phyloP scores from a whole-genome alignment of 1,140 invertebrate species.

The Diorhabda sublineata region DNA sequence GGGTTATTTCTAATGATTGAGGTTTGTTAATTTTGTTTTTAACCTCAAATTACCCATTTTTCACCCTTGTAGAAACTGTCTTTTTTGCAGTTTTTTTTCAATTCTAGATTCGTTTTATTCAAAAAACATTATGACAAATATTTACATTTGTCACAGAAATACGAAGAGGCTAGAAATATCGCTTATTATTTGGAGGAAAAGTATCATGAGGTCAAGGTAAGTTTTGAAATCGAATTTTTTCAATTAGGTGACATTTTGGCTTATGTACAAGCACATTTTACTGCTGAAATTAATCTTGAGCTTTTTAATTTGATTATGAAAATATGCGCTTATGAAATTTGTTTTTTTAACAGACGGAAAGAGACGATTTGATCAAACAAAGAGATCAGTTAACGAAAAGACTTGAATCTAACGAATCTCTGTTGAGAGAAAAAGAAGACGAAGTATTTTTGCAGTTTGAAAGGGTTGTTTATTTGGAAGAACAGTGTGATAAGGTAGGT shows the following conservation, averaged over 20 bases:
- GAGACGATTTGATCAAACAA: slow-evolving; percentile 53
- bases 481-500: slow-evolving; percentile 54
- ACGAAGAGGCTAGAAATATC: slow-evolving; percentile 58
- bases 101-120: slow-evolving; percentile 59
- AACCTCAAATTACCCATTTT: no score
- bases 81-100: slow-evolving; percentile 6
- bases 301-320: not conserved
- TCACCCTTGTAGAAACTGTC: no score
- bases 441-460: slow-evolving; percentile 61
- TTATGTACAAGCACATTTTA: slow-evolving; percentile 12
- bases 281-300: not conserved
- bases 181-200: slow-evolving; percentile 63
- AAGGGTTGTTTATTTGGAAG: slow-evolving; percentile 56
- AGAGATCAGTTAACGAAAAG: slow-evolving; percentile 51
- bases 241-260: no score
- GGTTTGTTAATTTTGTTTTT: no score
- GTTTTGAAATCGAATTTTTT: not conserved
- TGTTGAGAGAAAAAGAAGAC: slow-evolving; percentile 59
- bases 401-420: slow-evolving; percentile 54
- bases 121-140: slow-evolving; percentile 65
- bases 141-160: slow-evolving; percentile 56
- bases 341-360: slow-evolving; percentile 51
- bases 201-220: slow-evolving; percentile 64
- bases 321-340: not conserved
- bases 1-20: no score